A percentile compares a stretch with the other conserved stretches of the same genome.
Conservation (phyloP, 2,113 vertebrate species). For the Pachycephala philippinensis region DNA sequence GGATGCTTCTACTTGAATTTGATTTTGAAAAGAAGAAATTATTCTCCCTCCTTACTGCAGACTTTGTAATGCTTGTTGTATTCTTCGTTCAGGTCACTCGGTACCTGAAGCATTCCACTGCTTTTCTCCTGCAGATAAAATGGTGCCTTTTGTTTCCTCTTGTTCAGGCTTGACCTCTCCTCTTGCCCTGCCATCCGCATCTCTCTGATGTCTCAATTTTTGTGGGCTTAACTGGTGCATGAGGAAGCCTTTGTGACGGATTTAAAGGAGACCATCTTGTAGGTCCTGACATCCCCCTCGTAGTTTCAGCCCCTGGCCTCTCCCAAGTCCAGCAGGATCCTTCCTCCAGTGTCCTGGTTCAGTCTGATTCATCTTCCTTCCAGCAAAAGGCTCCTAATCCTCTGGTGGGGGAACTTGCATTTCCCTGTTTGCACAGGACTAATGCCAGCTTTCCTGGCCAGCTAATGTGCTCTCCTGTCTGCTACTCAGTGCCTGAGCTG, state of each 20-base stretch:
- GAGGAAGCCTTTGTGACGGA: not conserved
- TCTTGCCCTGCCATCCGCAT: not conserved
- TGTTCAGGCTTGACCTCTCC: not conserved
- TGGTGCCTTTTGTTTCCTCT: not conserved
- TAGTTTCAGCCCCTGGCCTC: not conserved
- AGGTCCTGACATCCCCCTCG: not conserved
- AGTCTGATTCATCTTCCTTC: not conserved
- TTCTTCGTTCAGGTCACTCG: not conserved
- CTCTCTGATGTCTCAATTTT: not conserved
- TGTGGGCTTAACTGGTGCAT: not conserved
- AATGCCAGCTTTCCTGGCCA: not conserved
- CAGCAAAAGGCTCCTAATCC: not conserved
- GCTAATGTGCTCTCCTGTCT: not conserved
- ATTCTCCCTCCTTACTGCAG: not conserved
- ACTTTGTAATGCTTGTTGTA: not conserved
- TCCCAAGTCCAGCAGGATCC: not conserved
- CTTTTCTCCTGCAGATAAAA: conserved; percentile 3
- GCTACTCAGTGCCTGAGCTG: not conserved
- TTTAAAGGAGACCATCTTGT: not conserved
- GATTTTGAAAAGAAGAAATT: conserved; percentile 38
- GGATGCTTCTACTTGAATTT: conserved; percentile 25
- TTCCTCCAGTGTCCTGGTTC: not conserved
- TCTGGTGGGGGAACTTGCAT: not conserved
- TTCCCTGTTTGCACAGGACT: not conserved
- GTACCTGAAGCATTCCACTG: not conserved